These are phyloP conservation scores for Caenorhabditis remanei DNA, from an alignment of 1,140 invertebrate genomes.

Conservation along the genomic window DNA sequence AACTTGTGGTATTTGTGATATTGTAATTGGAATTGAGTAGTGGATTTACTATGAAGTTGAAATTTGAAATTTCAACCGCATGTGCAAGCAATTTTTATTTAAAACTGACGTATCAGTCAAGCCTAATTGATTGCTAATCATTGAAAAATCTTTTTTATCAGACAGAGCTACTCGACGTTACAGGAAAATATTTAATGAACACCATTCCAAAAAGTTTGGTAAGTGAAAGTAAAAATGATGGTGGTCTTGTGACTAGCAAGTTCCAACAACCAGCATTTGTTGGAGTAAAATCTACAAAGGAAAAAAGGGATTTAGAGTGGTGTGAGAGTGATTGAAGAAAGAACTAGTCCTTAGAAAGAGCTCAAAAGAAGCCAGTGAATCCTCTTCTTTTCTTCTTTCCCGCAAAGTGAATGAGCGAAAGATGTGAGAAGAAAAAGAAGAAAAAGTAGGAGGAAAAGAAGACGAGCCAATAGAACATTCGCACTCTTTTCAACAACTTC, in stretches of 20 bases:
- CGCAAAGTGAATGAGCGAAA: constrained; percentile 53
- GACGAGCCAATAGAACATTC: constrained; percentile 28
- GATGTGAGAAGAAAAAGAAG: constrained; percentile 25
- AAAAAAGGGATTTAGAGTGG: constrained; percentile 17
- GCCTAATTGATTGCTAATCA: too few species aligned
- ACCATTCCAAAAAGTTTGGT: too few species aligned
- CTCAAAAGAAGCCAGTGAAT: constrained; percentile 51
- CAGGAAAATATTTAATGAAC: too few species aligned
- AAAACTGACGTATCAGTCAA: too few species aligned
- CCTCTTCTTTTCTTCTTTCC: constrained; percentile 5
- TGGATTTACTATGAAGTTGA: too few species aligned
- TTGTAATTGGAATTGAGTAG: too few species aligned
- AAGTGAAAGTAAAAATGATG: too few species aligned
- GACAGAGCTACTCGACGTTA: too few species aligned
- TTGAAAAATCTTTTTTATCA: too few species aligned
- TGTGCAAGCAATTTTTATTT: too few species aligned
- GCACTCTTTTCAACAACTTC: constrained; percentile 54
- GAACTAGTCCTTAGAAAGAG: constrained; percentile 54
- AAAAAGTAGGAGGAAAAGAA: not conserved
- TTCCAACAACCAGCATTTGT: not conserved
- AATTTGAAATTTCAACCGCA: too few species aligned
- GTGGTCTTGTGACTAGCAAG: not conserved
- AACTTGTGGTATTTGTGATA: too few species aligned
- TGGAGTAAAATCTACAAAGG: constrained; percentile 17
- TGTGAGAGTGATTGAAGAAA: constrained; percentile 51